phyloP scores from a whole-genome alignment of 2,888 invertebrate genomes.

The Spisula solida region DNA sequence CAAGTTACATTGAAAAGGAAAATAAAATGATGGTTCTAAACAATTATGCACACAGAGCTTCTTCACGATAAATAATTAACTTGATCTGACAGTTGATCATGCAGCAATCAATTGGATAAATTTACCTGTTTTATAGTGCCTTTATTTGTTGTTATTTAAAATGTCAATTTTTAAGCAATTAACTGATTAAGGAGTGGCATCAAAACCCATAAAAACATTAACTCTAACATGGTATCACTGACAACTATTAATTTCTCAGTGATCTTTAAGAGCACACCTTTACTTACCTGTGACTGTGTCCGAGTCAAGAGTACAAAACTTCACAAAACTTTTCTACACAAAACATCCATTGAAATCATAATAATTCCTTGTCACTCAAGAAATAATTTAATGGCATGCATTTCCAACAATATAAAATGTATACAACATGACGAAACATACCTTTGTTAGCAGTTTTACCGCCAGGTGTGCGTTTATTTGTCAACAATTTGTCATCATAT shows the following conservation, averaged over 20 bases:
- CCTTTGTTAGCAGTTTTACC: neutral
- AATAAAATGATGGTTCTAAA: too few species aligned
- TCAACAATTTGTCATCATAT: neutral
- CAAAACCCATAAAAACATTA: too few species aligned
- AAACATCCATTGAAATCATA: neutral
- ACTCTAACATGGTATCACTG: too few species aligned
- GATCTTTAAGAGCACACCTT: neutral
- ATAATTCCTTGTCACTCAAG: neutral
- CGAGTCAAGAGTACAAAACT: neutral
- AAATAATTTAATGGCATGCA: neutral
- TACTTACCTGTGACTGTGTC: too few species aligned
- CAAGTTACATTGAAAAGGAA: too few species aligned
- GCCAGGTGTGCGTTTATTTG: constrained; percentile 7
- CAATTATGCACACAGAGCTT: too few species aligned
- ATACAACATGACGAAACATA: neutral
- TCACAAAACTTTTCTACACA: constrained; percentile 5
- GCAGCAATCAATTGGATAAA: neutral
- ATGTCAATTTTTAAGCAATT: too few species aligned
- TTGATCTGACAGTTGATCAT: neutral
- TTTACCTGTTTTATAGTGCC: too few species aligned
- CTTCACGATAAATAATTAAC: too few species aligned
- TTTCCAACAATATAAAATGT: neutral
- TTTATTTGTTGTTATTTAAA: too few species aligned
- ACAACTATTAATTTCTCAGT: neutral
- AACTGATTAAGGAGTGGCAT: too few species aligned